These are phyloP conservation scores for Poeciliopsis retropinna DNA, from an alignment of 2,113 vertebrate species.

Conservation along the genomic window DNA sequence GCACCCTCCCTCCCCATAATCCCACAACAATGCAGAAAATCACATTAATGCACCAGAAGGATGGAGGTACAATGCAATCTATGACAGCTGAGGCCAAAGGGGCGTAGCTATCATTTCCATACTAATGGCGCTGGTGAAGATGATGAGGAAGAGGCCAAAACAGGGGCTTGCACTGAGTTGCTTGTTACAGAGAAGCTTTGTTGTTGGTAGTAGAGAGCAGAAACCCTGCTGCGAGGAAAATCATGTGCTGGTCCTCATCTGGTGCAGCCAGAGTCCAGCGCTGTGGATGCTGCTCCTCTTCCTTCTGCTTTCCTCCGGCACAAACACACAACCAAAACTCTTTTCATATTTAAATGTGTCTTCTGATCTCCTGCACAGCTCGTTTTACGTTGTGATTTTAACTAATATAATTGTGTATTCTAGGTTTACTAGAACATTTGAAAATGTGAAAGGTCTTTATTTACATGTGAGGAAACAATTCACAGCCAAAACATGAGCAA, in stretches of 20 bases:
- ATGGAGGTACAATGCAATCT: conserved; percentile 43
- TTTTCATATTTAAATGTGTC: conserved; percentile 50
- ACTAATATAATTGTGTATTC: conserved; percentile 1
- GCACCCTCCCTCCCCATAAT: conserved; percentile 48
- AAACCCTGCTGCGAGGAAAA: conserved; percentile 48
- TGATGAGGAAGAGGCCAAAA: conserved; percentile 18
- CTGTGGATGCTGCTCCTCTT: conserved; percentile 34
- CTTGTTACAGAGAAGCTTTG: conserved; percentile 14
- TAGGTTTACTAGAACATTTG: conserved; percentile 5
- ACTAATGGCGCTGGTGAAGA: conserved; percentile 64
- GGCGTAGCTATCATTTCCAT: conserved; percentile 70
- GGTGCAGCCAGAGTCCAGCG: conserved; percentile 54
- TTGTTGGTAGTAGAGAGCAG: conserved; percentile 1
- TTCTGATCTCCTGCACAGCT: conserved; percentile 30
- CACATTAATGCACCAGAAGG: conserved; percentile 56
- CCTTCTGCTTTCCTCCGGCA: neutral
- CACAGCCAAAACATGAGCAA: conserved; percentile 30
- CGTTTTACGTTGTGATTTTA: conserved; percentile 16
- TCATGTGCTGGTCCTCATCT: conserved; percentile 71
- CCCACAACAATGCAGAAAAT: conserved; percentile 66
- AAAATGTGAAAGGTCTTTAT: conserved; percentile 2
- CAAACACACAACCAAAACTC: conserved; percentile 2
- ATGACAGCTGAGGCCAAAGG: conserved; percentile 47
- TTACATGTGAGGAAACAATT: conserved; percentile 15
- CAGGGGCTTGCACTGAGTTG: conserved; percentile 22